Evolutionary conservation across 2,797 vertebrate genomes (phyloP).

Genomic region (Apodemus agrarius): DNA sequence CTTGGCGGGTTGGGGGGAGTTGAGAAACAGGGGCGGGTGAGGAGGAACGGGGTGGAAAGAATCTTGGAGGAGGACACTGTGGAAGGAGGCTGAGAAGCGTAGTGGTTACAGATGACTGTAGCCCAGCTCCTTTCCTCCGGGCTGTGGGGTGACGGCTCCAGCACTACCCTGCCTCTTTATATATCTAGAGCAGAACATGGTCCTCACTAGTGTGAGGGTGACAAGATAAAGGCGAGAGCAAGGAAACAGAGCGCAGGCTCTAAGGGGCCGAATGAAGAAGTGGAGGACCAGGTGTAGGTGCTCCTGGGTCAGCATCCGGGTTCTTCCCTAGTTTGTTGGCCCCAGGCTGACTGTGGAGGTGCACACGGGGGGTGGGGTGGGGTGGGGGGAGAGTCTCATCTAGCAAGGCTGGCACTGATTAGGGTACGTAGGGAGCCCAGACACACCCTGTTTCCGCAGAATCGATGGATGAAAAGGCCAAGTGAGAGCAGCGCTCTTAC

Average conservation of each 20-base stretch:
- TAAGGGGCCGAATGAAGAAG: not conserved
- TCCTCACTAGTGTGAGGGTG: constrained; percentile 14
- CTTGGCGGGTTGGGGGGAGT: no score
- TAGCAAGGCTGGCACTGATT: not conserved
- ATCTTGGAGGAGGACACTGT: not conserved
- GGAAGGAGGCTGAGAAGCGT: not conserved
- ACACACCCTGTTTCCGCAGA: not conserved
- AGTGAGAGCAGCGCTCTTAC: not conserved
- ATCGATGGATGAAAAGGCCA: not conserved
- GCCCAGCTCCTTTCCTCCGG: not conserved
- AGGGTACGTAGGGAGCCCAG: not conserved
- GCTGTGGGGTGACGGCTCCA: not conserved
- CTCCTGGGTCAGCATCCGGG: not conserved
- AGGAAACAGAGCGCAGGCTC: not conserved
- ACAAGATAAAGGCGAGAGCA: constrained; percentile 35
- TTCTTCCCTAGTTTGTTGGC: not conserved
- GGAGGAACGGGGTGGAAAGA: not conserved
- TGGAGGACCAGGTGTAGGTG: not conserved
- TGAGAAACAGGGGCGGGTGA: not conserved
- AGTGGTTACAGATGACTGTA: not conserved
- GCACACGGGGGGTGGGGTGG: no score
- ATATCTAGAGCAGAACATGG: not conserved
- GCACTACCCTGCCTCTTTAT: not conserved
- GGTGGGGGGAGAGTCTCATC: no score
- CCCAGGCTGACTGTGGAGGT: not conserved